These are phyloP conservation scores for Vireo griseus DNA, from an alignment of 2,797 vertebrate species.

Conservation along the genomic window DNA sequence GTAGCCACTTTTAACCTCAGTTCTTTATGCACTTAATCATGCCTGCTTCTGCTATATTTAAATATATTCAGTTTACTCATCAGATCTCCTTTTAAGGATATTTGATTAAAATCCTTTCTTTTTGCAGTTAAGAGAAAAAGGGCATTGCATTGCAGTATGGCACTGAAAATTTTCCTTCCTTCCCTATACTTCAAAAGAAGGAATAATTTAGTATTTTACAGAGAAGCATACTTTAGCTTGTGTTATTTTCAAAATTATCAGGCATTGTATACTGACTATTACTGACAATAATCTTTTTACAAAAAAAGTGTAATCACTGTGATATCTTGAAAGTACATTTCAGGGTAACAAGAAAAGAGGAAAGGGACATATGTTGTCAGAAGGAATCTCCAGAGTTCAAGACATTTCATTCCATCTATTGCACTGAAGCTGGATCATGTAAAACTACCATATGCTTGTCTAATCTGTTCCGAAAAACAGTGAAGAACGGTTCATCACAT, in stretches of 20 bases:
- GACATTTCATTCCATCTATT: neutral
- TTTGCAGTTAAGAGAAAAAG: neutral
- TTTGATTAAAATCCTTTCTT: slow-evolving; percentile 27
- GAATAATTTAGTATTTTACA: neutral
- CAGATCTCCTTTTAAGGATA: neutral
- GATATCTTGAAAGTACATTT: neutral
- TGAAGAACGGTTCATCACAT: slow-evolving; percentile 33
- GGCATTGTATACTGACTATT: neutral
- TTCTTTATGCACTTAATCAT: slow-evolving; percentile 49
- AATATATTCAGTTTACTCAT: slow-evolving; percentile 13
- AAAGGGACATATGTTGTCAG: neutral
- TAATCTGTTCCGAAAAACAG: slow-evolving; percentile 30
- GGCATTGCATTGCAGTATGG: neutral
- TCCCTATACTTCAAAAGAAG: neutral
- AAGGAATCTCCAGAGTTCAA: neutral
- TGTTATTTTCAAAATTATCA: neutral
- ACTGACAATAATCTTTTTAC: neutral
- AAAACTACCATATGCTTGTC: slow-evolving; percentile 10
- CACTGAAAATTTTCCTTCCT: neutral
- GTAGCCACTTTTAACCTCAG: slow-evolving; percentile 27
- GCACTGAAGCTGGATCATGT: neutral
- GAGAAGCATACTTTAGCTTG: neutral
- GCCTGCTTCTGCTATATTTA: slow-evolving; percentile 26
- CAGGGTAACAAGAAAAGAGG: neutral
- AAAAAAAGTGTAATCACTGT: neutral